These are phyloP conservation scores for Beris morrisii DNA, from an alignment of 2,888 invertebrate species.

Conservation along the genomic window DNA sequence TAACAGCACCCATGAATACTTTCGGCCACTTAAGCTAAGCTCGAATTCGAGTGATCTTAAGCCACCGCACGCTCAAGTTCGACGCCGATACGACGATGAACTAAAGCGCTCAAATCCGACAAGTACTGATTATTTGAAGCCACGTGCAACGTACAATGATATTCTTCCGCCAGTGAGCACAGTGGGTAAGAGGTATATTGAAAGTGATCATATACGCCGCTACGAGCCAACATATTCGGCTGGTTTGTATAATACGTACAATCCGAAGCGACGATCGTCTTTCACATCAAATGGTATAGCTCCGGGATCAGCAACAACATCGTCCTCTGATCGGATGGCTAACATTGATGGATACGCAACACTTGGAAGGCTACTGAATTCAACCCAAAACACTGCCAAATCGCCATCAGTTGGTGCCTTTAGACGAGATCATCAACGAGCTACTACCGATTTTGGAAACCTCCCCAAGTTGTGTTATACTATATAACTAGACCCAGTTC, in stretches of 20 bases:
- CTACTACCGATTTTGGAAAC: conserved; percentile 37
- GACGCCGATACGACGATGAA: conserved; percentile 17
- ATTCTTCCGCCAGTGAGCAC: conserved; percentile 45
- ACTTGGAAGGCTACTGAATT: conserved; percentile 50
- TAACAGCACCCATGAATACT: conserved; percentile 48
- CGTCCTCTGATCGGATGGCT: conserved; percentile 36
- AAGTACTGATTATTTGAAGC: conserved; percentile 43
- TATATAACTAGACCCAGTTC: neutral
- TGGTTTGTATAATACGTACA: conserved; percentile 52
- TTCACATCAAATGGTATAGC: conserved; percentile 48
- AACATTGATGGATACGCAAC: conserved; percentile 54
- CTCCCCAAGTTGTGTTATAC: conserved; percentile 36
- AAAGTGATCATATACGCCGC: conserved; percentile 43
- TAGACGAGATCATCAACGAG: conserved; percentile 36
- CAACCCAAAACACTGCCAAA: conserved; percentile 50
- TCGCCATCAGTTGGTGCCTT: conserved; percentile 38
- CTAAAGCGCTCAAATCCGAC: conserved; percentile 26
- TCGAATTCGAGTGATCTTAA: conserved; percentile 51
- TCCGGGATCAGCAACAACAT: conserved; percentile 38
- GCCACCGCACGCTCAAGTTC: conserved; percentile 48
- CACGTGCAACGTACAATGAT: conserved; percentile 51
- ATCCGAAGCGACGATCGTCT: conserved; percentile 54
- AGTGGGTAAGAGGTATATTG: conserved; percentile 36
- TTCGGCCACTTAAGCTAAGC: conserved; percentile 51
- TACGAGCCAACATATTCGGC: conserved; percentile 39